A percentile compares a stretch with the other conserved stretches of the same genome.
Evolutionary conservation across 1,140 invertebrate genomes (phyloP).

Genomic region (Zaprionus taronus): DNA sequence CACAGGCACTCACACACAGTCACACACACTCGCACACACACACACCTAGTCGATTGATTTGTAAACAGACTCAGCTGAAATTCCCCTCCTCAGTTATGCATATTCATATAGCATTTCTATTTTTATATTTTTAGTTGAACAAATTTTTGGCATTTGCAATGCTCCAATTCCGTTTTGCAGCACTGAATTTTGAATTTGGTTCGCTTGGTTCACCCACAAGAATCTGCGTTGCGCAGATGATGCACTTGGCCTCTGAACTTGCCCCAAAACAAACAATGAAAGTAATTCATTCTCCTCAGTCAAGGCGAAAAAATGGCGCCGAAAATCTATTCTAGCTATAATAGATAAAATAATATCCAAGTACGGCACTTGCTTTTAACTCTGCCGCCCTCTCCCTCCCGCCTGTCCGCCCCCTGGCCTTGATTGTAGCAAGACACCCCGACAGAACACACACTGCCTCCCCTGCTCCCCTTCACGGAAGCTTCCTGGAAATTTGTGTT

Average conservation of each 20-base stretch:
- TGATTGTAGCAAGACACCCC: slow-evolving; percentile 20
- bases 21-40: neutral
- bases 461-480: neutral
- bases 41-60: slow-evolving; percentile 25
- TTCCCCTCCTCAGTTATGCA: neutral
- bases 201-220: neutral
- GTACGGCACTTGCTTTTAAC: slow-evolving; percentile 8
- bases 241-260: slow-evolving; percentile 28
- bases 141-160: slow-evolving; percentile 36
- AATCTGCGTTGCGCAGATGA: neutral
- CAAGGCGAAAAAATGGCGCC: slow-evolving; percentile 30
- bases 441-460: neutral
- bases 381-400: neutral
- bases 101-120: slow-evolving; percentile 19
- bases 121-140: slow-evolving; percentile 41
- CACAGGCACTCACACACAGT: neutral
- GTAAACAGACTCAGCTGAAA: slow-evolving; percentile 28
- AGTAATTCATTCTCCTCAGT: slow-evolving; percentile 19
- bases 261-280: slow-evolving; percentile 12
- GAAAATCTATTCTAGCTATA: slow-evolving; percentile 16
- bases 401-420: slow-evolving; percentile 4
- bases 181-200: slow-evolving; percentile 4
- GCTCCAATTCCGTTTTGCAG: slow-evolving; percentile 3
- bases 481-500: slow-evolving; percentile 38
- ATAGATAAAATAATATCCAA: slow-evolving; percentile 17